phyloP scores from a whole-genome alignment of 2,888 invertebrate genomes.

The Melipona beecheii region DNA sequence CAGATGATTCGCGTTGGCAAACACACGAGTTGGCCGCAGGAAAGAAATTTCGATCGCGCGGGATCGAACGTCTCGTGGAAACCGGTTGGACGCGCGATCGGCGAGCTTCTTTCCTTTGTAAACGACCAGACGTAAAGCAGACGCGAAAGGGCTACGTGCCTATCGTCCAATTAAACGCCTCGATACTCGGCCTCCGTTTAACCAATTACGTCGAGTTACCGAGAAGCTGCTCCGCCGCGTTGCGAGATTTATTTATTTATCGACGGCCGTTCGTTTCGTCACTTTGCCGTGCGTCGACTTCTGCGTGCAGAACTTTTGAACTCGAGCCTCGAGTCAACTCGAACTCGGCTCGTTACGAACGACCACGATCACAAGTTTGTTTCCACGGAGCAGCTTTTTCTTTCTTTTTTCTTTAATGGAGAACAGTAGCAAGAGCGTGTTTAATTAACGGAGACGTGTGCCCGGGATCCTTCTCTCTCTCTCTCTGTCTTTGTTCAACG shows the following conservation, averaged over 20 bases:
- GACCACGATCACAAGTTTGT: not conserved
- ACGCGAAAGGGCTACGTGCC: slow-evolving; percentile 32
- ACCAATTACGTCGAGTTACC: slow-evolving; percentile 50
- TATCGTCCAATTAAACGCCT: slow-evolving; percentile 48
- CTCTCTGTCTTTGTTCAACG: no score
- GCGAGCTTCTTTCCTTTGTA: slow-evolving; percentile 48
- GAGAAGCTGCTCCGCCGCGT: slow-evolving; percentile 19
- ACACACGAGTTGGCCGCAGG: not conserved
- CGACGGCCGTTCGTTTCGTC: slow-evolving; percentile 17
- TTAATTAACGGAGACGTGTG: not conserved
- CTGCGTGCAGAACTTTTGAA: not conserved
- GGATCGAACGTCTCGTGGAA: slow-evolving; percentile 35
- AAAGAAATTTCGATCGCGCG: slow-evolving; percentile 22
- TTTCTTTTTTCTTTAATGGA: not conserved
- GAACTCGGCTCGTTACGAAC: not conserved
- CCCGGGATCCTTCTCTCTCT: not conserved
- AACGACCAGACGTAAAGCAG: slow-evolving; percentile 42
- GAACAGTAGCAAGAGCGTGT: not conserved
- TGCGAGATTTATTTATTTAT: slow-evolving; percentile 35
- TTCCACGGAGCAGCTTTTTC: not conserved
- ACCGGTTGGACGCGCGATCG: slow-evolving; percentile 34
- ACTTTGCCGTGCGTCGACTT: not conserved
- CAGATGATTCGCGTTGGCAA: no score
- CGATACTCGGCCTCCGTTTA: slow-evolving; percentile 44
- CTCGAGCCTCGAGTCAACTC: not conserved